Evolutionary conservation across 2,888 invertebrate species (phyloP).

Genomic region (Sarcophaga caerulescens): DNA sequence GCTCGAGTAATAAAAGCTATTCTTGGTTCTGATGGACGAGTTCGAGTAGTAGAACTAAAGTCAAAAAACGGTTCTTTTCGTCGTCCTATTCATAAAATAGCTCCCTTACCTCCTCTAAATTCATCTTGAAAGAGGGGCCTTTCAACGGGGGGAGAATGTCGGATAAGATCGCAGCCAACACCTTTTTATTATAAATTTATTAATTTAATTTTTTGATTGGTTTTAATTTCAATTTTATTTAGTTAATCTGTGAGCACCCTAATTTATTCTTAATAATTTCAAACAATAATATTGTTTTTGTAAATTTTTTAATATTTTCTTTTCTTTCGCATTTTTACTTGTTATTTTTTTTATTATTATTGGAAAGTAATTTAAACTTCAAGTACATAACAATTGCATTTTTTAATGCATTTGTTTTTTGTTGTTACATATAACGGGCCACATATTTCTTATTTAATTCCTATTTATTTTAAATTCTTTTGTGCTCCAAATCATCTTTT

Average conservation of each 20-base stretch:
- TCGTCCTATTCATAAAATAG: too few relatives aligned
- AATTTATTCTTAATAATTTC: not conserved
- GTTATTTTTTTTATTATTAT: not conserved
- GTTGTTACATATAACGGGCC: not conserved
- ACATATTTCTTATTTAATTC: not conserved
- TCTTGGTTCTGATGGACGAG: too few relatives aligned
- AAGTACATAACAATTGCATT: not conserved
- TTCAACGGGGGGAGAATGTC: not conserved
- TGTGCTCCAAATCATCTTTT: not conserved
- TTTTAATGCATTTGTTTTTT: not conserved
- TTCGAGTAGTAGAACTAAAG: too few relatives aligned
- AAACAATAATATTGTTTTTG: not conserved
- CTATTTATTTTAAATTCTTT: not conserved
- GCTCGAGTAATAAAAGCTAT: too few relatives aligned
- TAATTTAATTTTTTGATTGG: not conserved
- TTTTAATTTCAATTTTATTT: not conserved
- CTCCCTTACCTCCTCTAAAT: too few relatives aligned
- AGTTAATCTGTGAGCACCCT: not conserved
- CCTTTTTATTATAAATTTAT: not conserved
- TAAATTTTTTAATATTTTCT: not conserved
- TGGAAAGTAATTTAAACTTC: constrained; percentile 2
- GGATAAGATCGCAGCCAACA: not conserved
- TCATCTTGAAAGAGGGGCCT: too few relatives aligned
- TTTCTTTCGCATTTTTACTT: not conserved
- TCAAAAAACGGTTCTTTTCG: too few relatives aligned